A percentile compares a stretch with the other conserved stretches of the same genome.
Evolutionary conservation across 2,888 invertebrate species (phyloP).

Genomic region (Apotomis turbidana): DNA sequence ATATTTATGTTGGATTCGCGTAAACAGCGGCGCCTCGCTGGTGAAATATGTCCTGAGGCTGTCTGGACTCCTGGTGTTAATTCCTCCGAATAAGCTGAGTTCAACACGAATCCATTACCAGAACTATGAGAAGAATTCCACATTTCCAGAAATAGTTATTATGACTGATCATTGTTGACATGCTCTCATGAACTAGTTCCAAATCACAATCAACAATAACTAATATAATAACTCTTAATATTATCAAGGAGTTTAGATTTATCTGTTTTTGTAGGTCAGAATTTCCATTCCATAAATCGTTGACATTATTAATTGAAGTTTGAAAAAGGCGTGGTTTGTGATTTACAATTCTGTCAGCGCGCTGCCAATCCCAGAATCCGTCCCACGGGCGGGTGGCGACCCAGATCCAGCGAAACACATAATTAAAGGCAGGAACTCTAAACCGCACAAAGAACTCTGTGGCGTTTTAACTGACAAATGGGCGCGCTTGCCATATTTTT

Average conservation of each 20-base stretch:
- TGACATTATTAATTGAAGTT: constrained; percentile 11
- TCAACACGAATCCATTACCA: no score
- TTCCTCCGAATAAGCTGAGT: not conserved
- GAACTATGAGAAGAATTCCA: no score
- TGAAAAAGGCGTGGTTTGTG: constrained; percentile 17
- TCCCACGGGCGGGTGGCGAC: constrained; percentile 30
- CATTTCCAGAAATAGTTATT: no score
- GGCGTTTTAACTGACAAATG: constrained; percentile 47
- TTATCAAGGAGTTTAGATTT: not conserved
- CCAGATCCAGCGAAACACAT: constrained; percentile 59
- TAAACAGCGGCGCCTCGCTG: constrained; percentile 11
- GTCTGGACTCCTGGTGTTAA: constrained; percentile 17
- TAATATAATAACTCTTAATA: no score
- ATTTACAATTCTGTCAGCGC: constrained; percentile 33
- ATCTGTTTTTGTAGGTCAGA: not conserved
- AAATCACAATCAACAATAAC: no score
- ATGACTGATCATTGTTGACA: no score
- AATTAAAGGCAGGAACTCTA: constrained; percentile 68
- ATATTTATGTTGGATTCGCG: constrained; percentile 32
- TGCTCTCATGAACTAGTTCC: no score
- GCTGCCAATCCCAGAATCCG: constrained; percentile 18
- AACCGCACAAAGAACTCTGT: constrained; percentile 53
- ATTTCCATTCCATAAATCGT: not conserved
- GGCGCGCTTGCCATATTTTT: constrained; percentile 4
- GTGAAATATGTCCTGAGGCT: constrained; percentile 29